Conservation (phyloP, 2,797 vertebrate species). For the Sphenodon punctatus region DNA sequence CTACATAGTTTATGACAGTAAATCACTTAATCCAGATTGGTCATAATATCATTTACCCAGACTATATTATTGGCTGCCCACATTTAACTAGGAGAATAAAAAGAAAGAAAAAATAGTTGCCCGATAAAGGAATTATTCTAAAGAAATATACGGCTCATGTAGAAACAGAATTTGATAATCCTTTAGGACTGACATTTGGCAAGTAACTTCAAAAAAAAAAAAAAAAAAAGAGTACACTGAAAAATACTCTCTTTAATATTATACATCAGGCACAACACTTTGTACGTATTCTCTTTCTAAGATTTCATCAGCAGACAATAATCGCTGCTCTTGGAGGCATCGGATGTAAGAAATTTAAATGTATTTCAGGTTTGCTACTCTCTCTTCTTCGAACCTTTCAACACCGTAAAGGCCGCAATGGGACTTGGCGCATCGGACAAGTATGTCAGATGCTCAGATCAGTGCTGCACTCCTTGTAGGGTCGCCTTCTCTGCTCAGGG, state of each 20-base stretch:
- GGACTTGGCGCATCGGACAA: constrained; percentile 7
- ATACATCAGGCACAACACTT: constrained; percentile 83
- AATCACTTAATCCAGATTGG: constrained; percentile 65
- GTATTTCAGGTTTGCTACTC: constrained; percentile 45
- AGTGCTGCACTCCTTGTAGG: constrained; percentile 92
- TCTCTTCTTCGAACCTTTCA: constrained; percentile 41
- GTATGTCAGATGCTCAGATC: constrained; percentile 95
- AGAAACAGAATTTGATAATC: constrained; percentile 76
- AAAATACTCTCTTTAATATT: constrained; percentile 86
- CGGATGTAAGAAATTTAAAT: constrained; percentile 50
- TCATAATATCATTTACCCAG: constrained; percentile 66
- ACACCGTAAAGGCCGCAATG: constrained; percentile 49
- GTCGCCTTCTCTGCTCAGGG: constrained; percentile 85
- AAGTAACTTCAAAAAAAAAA: constrained; percentile 75
- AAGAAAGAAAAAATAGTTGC: constrained; percentile 44
- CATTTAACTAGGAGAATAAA: constrained; percentile 64
- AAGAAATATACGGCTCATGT: constrained; percentile 72
- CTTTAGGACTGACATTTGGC: constrained; percentile 81
- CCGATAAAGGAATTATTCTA: constrained; percentile 63
- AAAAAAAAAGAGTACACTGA: constrained; percentile 77
- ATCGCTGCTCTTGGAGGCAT: constrained; percentile 60
- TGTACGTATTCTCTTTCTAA: constrained; percentile 59
- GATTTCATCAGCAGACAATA: constrained; percentile 77
- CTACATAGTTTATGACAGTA: constrained; percentile 70
- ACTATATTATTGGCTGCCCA: constrained; percentile 71